Evolutionary conservation across 92 coral and sea anemone species (phyloP), one percentile per base, ranked within the genome.

Genomic region (Scolanthus callimorphus): DNA sequence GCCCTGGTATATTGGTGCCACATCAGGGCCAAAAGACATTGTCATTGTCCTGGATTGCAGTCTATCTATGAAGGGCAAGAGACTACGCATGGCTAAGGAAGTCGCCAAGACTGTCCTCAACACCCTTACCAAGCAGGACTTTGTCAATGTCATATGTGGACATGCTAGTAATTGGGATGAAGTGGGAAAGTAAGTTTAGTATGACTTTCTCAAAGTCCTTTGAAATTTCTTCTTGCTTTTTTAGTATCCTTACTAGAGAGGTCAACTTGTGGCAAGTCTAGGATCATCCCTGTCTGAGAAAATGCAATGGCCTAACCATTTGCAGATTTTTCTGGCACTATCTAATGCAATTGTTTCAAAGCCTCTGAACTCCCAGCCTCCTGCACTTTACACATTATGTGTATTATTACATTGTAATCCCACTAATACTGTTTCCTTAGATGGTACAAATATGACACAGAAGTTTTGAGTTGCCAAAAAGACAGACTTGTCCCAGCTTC

Each of bases 1-100:
- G 21, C 98, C 98, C 15, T 92, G 98, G 98, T 92, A 92, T 44
- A 88, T 92, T 56, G 92, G 90, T 49, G 98, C 98, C 25, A 92
- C 98, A 2, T 92, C 98, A 0, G 98, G 98, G 25, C 98, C 98
- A 0, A 92, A 92, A 51, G 98, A 92, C 47, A 90, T 92, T 6
- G 88, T 92, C 50, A 92, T 92, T 50, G 79, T 92, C 45, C 72
- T 92, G 11, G 98, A 92, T 71, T 92, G 98, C 39, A 92, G 98
- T 68, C 69, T 73, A 23, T 92, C 98, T 20, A 92, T 92, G 98
- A 63, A 74, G 9, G 98, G 96, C 28, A 88, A 88, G 71, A 84
- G 79, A 54, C 78, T 92, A 31, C 82, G 76, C 55, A 88, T 92
- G 96, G 98, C 98, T 1, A 92, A 84, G 73, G 88, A 90, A 53